phyloP scores from a whole-genome alignment of 1,140 invertebrate species.

The Calliphora vicina region DNA sequence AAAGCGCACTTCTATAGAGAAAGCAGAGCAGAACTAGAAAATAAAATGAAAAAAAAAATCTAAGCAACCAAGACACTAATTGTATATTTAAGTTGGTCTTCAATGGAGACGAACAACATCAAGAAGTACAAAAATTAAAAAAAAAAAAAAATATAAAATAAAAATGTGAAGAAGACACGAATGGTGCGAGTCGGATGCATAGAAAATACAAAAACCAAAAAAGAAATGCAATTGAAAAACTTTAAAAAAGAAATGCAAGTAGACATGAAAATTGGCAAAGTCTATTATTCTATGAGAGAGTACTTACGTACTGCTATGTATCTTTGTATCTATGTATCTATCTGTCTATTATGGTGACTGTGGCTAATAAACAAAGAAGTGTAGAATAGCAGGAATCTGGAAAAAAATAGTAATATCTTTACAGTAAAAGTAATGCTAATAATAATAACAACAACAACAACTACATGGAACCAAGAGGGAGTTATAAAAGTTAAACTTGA shows the following conservation, averaged over 20 bases:
- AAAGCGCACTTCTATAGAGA: not conserved
- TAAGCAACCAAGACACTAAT: not conserved
- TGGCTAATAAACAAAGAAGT: not conserved
- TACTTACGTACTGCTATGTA: too few species aligned
- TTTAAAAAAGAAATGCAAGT: not conserved
- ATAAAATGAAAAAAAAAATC: not conserved
- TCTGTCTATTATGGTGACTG: too few species aligned
- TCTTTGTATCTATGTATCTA: too few species aligned
- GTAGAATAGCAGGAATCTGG: not conserved
- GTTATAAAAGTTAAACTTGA: not conserved
- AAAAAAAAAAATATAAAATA: too few species aligned
- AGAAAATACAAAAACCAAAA: not conserved
- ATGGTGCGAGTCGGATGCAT: not conserved
- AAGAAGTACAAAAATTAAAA: not conserved
- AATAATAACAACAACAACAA: not conserved
- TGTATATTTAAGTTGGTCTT: not conserved
- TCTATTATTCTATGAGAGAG: not conserved
- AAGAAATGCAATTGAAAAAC: not conserved
- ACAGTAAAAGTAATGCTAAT: not conserved
- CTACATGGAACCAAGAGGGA: not conserved
- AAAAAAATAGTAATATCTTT: not conserved
- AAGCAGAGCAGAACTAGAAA: slow-evolving; percentile 4
- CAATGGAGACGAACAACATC: not conserved
- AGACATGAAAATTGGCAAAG: not conserved
- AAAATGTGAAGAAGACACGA: not conserved